A percentile compares a stretch with the other conserved stretches of the same genome.
phyloP scores from a whole-genome alignment of 2,113 vertebrate genomes.

The Clupea harengus region DNA sequence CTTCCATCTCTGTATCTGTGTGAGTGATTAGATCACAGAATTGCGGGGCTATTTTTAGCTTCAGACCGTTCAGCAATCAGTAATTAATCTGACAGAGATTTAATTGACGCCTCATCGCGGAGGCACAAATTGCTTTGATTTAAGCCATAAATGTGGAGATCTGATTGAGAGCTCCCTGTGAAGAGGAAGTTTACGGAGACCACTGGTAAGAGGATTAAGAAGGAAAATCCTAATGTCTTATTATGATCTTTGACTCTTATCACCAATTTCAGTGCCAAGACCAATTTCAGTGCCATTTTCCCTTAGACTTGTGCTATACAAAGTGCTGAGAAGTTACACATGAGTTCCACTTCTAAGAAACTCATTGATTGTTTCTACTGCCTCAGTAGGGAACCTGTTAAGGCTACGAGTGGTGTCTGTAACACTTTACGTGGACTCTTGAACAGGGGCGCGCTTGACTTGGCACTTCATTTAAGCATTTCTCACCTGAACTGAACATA shows the following conservation, averaged over 20 bases:
- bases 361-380: too few relatives aligned
- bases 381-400: too few relatives aligned
- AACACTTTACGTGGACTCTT: too few relatives aligned
- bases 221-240: not conserved
- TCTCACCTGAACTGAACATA: too few relatives aligned
- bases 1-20: not conserved
- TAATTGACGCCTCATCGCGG: conserved; percentile 25
- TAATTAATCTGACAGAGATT: conserved; percentile 35
- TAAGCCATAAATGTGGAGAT: conserved; percentile 13
- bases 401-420: too few relatives aligned
- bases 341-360: too few relatives aligned
- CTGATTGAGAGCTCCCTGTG: not conserved
- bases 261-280: too few relatives aligned
- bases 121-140: conserved; percentile 24
- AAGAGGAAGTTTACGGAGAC: not conserved
- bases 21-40: not conserved
- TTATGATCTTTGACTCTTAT: not conserved
- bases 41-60: conserved; percentile 23
- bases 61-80: conserved; percentile 17
- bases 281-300: too few relatives aligned
- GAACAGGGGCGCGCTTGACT: too few relatives aligned
- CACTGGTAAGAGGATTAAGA: not conserved
- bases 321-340: too few relatives aligned
- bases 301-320: too few relatives aligned
- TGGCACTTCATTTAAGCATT: too few relatives aligned